These are phyloP conservation scores for Vulpes vulpes DNA, from an alignment of 2,113 vertebrate genomes.

Conservation along the genomic window DNA sequence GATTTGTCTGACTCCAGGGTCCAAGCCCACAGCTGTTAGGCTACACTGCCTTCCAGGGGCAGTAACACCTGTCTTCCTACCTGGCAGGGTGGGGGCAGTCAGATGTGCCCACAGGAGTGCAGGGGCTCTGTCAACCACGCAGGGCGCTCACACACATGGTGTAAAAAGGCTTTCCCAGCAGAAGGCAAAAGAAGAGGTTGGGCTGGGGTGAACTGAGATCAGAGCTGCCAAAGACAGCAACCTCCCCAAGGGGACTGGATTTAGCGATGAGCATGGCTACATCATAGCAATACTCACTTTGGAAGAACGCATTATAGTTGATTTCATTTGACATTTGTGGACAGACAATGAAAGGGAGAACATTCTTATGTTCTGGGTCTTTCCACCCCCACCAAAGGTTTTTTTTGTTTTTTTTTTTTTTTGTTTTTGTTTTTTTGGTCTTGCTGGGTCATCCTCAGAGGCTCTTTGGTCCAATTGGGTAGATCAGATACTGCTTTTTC, in stretches of 20 bases:
- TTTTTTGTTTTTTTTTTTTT: background rate
- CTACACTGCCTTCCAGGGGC: background rate
- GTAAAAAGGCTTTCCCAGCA: background rate
- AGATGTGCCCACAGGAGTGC: background rate
- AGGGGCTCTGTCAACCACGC: background rate
- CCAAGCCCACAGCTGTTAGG: background rate
- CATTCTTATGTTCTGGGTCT: background rate
- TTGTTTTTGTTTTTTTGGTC: background rate
- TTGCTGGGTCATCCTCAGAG: background rate
- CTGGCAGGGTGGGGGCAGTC: background rate
- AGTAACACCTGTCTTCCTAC: background rate
- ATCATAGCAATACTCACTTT: background rate
- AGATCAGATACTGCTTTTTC: background rate
- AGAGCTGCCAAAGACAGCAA: background rate
- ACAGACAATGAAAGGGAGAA: background rate
- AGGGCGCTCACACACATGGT: rapidly evolving
- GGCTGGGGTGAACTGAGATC: background rate
- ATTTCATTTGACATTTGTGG: background rate
- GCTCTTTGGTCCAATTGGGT: background rate
- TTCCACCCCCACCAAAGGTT: background rate
- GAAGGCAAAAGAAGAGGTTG: background rate
- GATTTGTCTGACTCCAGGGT: background rate
- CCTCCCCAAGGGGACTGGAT: background rate
- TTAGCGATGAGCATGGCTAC: background rate
- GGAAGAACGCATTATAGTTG: background rate